Evolutionary conservation across 30 jellyfish, hydroid and myxozoan species (phyloP), one percentile per base, ranked within the genome.

Genomic region (Calvadosia cruxmelitensis): DNA sequence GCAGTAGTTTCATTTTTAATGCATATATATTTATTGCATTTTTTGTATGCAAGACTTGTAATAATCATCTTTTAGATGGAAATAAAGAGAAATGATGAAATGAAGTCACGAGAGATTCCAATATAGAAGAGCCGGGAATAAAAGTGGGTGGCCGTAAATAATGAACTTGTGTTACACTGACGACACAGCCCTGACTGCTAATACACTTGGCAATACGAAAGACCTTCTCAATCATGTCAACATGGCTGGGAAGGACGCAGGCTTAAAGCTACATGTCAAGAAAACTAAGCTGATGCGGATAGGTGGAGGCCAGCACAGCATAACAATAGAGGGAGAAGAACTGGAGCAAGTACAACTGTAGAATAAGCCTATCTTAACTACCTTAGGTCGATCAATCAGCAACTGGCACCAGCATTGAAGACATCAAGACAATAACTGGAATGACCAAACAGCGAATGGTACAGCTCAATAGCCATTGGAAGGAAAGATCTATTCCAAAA

Each of bases 211-310:
- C 10, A 71, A 57, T 25, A 31, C 52, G 7, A 33, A 70, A 25
- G 23, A 27, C 3, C 31, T 70, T n/a, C 27, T 29, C 29, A 16
- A 31, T 1, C 16, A 31, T 5, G 33, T 70, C 34, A 70, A 70
- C 15, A 34, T 16, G 12, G 61, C 7, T 27, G 20, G 31, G 12
- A 29, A 48, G 49, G 71, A 24, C 2, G 27, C 2, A 13, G 80
- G 72, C 23, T 29, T 70, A 62, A 48, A 52, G 2, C 29, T 49
- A 3, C 28, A 70, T 29, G 10, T 32, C 27, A 51, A 49, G 53
- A 52, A 70, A 32, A 70, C 80, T 27, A 70, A 70, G 5, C 62
- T 27, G 3, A 70, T 52, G 80, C n/a, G n/a, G n/a, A n/a, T n/a
- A n/a, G n/a, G 26, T 32, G 27, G 12, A 23, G 68, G 27, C 23